phyloP scores from a whole-genome alignment of 1,140 invertebrate species.

The Drosophila tani region DNA sequence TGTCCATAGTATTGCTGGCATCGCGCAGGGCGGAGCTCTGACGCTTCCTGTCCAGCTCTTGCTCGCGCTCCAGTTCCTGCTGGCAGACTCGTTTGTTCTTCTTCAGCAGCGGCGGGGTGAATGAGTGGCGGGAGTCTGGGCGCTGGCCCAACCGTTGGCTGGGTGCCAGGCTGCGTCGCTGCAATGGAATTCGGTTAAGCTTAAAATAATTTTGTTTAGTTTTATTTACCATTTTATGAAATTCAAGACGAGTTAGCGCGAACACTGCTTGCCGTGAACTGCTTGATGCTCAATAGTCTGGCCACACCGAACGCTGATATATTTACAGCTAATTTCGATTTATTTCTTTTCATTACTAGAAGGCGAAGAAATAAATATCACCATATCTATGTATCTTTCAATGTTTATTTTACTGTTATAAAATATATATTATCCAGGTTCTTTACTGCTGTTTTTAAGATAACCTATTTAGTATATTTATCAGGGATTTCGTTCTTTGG shows the following conservation, averaged over 20 bases:
- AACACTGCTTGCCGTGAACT: constrained; percentile 14
- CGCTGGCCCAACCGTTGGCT: constrained; percentile 61
- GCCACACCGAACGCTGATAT: not conserved
- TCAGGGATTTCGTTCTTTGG: not conserved
- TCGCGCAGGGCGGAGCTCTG: constrained; percentile 27
- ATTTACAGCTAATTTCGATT: not conserved
- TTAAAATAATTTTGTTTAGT: not conserved
- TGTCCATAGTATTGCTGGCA: constrained; percentile 28
- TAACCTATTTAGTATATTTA: not conserved
- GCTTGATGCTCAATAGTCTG: not conserved
- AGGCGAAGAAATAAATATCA: not conserved
- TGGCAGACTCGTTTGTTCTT: constrained; percentile 74
- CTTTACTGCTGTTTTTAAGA: no score
- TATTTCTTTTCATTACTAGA: no score
- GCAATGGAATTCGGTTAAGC: not conserved
- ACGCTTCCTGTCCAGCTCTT: constrained; percentile 48
- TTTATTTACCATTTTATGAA: constrained; percentile 56
- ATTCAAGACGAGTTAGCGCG: constrained; percentile 11
- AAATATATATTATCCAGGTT: not conserved
- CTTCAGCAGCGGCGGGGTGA: constrained; percentile 71
- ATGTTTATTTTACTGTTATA: not conserved
- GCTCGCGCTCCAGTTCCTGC: constrained; percentile 55
- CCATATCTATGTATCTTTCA: no score
- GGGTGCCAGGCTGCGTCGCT: constrained; percentile 79
- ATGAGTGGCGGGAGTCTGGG: constrained; percentile 47